These are phyloP conservation scores for Lasioglossum albipes DNA, from an alignment of 1,140 invertebrate genomes.

Conservation along the genomic window DNA sequence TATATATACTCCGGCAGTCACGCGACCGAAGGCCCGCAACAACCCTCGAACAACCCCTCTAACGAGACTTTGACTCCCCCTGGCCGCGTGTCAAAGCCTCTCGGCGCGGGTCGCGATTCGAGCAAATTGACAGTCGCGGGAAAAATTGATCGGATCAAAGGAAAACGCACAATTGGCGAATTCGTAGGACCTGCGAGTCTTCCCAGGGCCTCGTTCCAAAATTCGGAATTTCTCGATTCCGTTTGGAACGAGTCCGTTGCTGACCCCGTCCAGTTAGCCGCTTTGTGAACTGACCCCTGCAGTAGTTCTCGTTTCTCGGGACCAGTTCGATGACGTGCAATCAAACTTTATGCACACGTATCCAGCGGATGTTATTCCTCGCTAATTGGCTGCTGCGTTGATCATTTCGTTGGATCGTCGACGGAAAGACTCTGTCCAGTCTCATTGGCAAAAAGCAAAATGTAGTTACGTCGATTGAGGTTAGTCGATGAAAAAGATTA, in stretches of 20 bases:
- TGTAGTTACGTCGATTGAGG: background rate
- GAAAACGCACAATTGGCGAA: too few species aligned
- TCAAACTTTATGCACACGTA: background rate
- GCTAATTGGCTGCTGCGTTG: slow-evolving; percentile 25
- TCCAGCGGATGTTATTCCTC: background rate
- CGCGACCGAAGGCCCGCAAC: slow-evolving; percentile 71
- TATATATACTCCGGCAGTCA: background rate
- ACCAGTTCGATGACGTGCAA: slow-evolving; percentile 42
- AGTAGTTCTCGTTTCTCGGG: slow-evolving; percentile 15
- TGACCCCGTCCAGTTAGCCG: background rate
- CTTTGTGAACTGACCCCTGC: background rate
- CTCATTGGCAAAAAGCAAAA: background rate
- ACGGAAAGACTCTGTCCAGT: too few species aligned
- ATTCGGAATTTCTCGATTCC: background rate
- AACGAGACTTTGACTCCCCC: background rate
- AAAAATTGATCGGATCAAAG: too few species aligned
- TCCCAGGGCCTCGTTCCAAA: too few species aligned
- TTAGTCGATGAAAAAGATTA: too few species aligned
- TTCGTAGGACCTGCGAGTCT: too few species aligned
- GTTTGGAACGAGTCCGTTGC: background rate
- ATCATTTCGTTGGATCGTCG: background rate
- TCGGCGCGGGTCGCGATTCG: too few species aligned
- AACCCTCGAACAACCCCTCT: slow-evolving; percentile 9
- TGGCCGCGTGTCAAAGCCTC: background rate
- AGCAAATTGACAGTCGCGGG: too few species aligned